Conservation (phyloP, 1,140 invertebrate genomes). For the Catajapyx aquilonaris region DNA sequence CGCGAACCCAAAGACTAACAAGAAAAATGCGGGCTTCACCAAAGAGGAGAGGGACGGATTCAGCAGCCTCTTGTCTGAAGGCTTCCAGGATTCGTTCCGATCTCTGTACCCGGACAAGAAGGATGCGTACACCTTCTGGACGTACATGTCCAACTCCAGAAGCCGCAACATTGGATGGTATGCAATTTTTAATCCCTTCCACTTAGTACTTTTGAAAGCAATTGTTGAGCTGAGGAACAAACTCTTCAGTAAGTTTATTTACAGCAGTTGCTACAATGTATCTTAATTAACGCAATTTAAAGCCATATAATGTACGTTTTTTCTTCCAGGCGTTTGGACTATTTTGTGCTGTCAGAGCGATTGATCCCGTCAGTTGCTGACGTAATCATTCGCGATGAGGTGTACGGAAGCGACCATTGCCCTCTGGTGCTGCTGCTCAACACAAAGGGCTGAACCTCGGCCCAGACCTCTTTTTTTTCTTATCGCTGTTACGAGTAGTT, state of each 20-base stretch:
- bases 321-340: conserved; percentile 71
- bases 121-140: conserved; percentile 86
- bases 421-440: conserved; percentile 50
- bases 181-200: conserved; percentile 13
- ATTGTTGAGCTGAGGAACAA: background rate
- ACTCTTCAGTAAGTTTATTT: conserved; percentile 1
- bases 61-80: conserved; percentile 51
- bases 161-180: conserved; percentile 87
- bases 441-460: conserved; percentile 6
- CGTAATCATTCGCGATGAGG: conserved; percentile 43
- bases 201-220: conserved; percentile 1
- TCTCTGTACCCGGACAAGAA: conserved; percentile 66
- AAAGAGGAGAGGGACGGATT: conserved; percentile 80
- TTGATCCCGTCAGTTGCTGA: conserved; percentile 58
- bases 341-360: conserved; percentile 70
- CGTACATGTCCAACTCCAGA: conserved; percentile 64
- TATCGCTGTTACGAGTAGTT: too few relatives aligned
- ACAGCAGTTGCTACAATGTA: conserved; percentile 4
- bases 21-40: conserved; percentile 86
- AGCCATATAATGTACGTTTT: conserved; percentile 13
- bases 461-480: background rate
- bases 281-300: background rate
- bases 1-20: conserved; percentile 83
- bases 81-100: conserved; percentile 76
- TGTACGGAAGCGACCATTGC: conserved; percentile 75